These are phyloP conservation scores for Hipposideros larvatus DNA, from an alignment of 2,797 vertebrate species.

Conservation along the genomic window DNA sequence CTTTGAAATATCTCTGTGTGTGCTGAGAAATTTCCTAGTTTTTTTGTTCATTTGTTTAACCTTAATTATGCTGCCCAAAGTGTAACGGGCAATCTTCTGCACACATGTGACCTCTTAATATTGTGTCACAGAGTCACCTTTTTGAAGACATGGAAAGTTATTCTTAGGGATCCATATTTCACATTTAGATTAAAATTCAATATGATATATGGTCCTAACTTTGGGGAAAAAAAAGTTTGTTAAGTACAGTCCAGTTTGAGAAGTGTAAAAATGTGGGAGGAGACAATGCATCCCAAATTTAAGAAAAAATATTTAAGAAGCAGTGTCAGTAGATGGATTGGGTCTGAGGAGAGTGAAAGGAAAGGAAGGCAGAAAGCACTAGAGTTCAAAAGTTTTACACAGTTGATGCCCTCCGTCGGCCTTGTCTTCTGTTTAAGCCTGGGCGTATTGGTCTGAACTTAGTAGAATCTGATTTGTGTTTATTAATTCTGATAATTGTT, in stretches of 20 bases:
- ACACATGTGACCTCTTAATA: not conserved
- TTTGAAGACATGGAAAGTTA: not conserved
- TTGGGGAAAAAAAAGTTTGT: not conserved
- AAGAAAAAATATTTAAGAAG: not conserved
- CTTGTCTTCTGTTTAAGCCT: not conserved
- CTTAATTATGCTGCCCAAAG: not conserved
- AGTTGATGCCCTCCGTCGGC: not conserved
- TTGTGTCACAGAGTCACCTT: not conserved
- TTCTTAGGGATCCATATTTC: not conserved
- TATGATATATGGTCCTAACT: not conserved
- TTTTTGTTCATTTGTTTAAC: not conserved
- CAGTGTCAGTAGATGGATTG: not conserved
- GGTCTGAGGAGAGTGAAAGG: not conserved
- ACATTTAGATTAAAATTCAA: conserved; percentile 34
- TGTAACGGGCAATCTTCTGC: not conserved
- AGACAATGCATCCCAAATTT: not conserved
- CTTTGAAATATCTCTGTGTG: not conserved
- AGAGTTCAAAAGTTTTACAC: not conserved
- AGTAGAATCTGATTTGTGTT: not conserved
- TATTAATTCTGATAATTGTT: not conserved
- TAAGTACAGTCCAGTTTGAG: not conserved
- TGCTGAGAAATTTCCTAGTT: not conserved
- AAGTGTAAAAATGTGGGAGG: not conserved
- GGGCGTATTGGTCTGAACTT: not conserved
- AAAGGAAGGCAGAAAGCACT: not conserved